Base-by-base conservation (phyloP, 2,888 invertebrate genomes). In the Clostera curtula region DNA sequence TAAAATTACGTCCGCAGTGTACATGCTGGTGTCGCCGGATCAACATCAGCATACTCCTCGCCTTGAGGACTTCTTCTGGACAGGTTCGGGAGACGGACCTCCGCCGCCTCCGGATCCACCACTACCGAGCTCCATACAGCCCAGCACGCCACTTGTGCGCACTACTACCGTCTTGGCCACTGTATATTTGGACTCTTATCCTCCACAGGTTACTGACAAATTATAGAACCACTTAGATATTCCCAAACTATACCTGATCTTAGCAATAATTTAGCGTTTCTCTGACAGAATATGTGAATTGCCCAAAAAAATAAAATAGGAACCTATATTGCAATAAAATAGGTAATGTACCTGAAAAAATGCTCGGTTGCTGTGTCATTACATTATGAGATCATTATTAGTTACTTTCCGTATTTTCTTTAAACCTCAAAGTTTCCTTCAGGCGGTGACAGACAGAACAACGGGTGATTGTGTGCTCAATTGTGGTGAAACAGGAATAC, bases 51-150 rank as follows among this genome's bases (percentile, higher is more conserved):
- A 42, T 7, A 83, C 83, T n/a, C 83, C 82, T 9, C 88, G 88
- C 20, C 73, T 95, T 30, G 93, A 94, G 54, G 94, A 95, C 65
- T 95, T 95, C 72, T 92, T 95, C 67, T 95, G 95, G 95, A 93
- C 93, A 0, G 94, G 94, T 0, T 92, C 92, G 0, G 94, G 94
- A 0, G 94, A 94, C 58, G 93, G 92, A 0, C 89, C 90, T 0
- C 86, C 88, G 5, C 85, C 86, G 1, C 87, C 73, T 53, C 83
- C 85, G 45, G 87, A 74, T 50, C 77, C 79, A 21, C 87, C 85
- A 30, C 64, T 49, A 35, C 64, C 80, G 2, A 38, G 51, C 1
- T 65, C 74, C 1, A 50, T 66, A 3, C 71, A 56, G 56, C 77
- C 82, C 1, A 54, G 74, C 4, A 72, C 72, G 4, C 77, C 86